Evolutionary conservation across 2,888 invertebrate genomes (phyloP), one percentile per base, ranked within the genome.

Genomic region (Laspeyria flexula): DNA sequence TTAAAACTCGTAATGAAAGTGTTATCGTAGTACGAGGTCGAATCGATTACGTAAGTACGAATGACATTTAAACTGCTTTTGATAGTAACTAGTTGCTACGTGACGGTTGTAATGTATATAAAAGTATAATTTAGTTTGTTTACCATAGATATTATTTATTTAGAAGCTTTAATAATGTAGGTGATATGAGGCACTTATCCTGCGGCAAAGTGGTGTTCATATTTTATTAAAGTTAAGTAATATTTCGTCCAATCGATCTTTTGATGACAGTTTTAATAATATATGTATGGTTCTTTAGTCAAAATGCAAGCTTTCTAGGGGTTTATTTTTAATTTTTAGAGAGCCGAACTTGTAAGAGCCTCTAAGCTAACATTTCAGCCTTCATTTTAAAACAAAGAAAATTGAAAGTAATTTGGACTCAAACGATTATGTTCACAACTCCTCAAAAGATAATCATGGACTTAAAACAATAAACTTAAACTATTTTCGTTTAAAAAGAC

Each of bases 1-100:
- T 69, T 58, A 54, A 67, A 65, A 53, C 9, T 55, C 31, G 35
- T 50, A 51, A 43, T 53, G 9, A 40, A 33, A 39, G 16, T 27
- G 33, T 37, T 62, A 59, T 59, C 29, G 31, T 30, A 29, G 33
- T 54, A 35, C 10, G 42, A 5, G 41, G 39, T 25, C 30, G 7
- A 52, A 56, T 50, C 55, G 48, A 44, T 66, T 53, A 38, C 23
- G 39, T 37, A 31, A 43, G 30, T 41, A 37, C 27, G 9, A 41
- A 50, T 10, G 18, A 16, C 38, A 35, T 35, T 25, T 33, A 41
- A 48, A 6, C 10, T 27, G 33, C 45, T 46, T 47, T 3, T 34
- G 11, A 23, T 5, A 40, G 33, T 31, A 31, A 18, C 12, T 25
- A n/a, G 11, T n/a, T 7, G 18, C 43, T 43, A 12, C 40, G 31